Conservation (phyloP, 2,113 vertebrate genomes). For the Mellivora capensis region DNA sequence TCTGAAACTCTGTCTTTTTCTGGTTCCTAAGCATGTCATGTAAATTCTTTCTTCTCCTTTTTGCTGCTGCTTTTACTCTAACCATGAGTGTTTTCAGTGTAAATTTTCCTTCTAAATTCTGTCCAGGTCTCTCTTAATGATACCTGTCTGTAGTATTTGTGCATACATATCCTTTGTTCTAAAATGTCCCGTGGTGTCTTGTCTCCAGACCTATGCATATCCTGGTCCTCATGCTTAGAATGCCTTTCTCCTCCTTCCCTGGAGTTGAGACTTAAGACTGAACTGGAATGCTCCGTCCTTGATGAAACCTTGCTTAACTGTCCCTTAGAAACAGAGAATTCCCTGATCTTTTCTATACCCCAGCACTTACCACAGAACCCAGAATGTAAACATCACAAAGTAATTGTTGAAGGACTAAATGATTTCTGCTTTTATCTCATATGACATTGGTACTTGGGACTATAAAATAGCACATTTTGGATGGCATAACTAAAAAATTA, state of each 20-base stretch:
- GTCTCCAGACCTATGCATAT: not conserved
- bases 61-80: not conserved
- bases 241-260: not conserved
- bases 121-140: not conserved
- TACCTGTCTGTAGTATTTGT: not conserved
- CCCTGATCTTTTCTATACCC: not conserved
- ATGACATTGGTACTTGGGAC: not conserved
- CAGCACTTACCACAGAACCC: not conserved
- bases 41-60: constrained; percentile 2
- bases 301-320: not conserved
- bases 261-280: not conserved
- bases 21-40: not conserved
- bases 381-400: not conserved
- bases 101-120: not conserved
- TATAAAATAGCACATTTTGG: not conserved
- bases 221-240: not conserved
- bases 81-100: not conserved
- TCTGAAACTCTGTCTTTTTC: not conserved
- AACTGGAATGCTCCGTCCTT: not conserved
- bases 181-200: not conserved
- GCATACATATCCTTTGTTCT: not conserved
- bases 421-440: not conserved
- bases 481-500: not conserved
- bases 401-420: constrained; percentile 8
- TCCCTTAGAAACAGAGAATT: not conserved